A percentile compares a stretch with the other conserved stretches of the same genome.
These are phyloP conservation scores for Pleuronectes platessa DNA, from an alignment of 2,113 vertebrate genomes.

Conservation along the genomic window DNA sequence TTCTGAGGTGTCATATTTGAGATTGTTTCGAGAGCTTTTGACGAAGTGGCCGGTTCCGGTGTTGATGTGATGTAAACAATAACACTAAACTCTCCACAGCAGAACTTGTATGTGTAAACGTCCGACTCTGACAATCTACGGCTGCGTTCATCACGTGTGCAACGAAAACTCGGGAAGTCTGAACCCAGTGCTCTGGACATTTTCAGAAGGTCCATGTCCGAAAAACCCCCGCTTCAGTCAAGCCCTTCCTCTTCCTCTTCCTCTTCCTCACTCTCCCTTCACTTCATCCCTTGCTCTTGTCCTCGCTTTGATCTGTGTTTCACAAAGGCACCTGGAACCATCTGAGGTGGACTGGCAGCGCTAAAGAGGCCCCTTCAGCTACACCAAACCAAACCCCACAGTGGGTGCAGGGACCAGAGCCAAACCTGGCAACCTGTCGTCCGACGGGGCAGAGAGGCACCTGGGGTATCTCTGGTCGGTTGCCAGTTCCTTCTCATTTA, in stretches of 20 bases:
- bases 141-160: too few species aligned
- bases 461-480: conserved; percentile 4
- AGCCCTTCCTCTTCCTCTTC: conserved; percentile 24
- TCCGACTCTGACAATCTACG: too few species aligned
- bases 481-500: conserved; percentile 45
- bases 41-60: too few species aligned
- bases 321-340: conserved; percentile 76
- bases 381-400: conserved; percentile 40
- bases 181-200: too few species aligned
- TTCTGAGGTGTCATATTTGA: too few species aligned
- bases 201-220: too few species aligned
- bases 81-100: too few species aligned
- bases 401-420: conserved; percentile 37
- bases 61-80: too few species aligned
- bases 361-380: conserved; percentile 50
- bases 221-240: background rate
- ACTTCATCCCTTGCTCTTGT: conserved; percentile 45
- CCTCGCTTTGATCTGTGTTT: conserved; percentile 71
- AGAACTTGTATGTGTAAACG: too few species aligned
- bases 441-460: conserved; percentile 33
- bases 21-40: too few species aligned
- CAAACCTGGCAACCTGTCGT: conserved; percentile 61
- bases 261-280: conserved; percentile 1
- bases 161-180: too few species aligned
- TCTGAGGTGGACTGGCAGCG: conserved; percentile 66